Base-by-base conservation (phyloP, 2,888 invertebrate genomes). In the Rutpela maculata region DNA sequence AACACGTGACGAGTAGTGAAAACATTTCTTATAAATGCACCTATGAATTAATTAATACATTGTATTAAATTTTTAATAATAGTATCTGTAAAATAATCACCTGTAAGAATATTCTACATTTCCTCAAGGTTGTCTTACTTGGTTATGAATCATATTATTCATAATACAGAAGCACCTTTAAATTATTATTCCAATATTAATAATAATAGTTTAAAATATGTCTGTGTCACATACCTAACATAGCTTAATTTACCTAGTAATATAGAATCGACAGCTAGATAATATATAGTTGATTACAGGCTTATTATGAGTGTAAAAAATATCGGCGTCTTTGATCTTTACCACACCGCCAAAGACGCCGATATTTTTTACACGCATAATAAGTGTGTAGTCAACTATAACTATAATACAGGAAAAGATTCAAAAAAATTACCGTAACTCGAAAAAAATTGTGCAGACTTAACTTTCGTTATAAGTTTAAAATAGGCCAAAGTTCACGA, bases 91-190 rank as follows among this genome's bases (percentile, higher is more conserved):
- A 67, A 67, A 19, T 65, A 26, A 55, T 67, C 67, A 67, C 67
- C 67, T 67, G 67, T 26, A 67, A 55, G 67, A 43, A 55, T 55
- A 55, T 50, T 55, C 22, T 55, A 5, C 26, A 9, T 15, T 62
- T 50, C 7, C 50, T n/a, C 67, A 67, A 67, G 67, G 67, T 55
- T 55, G 67, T 10, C 22, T 67, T 67, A 67, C 26, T 26, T 67
- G 2, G 10, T 10, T 55, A 26, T 55, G 55, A 67, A 67, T 67
- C 26, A 67, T 17, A 62, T 3, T 17, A 62, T 3, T 15, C 38
- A 38, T 38, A 50, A 22, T 9, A 12, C 38, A 55, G 43, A 43
- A 67, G 50, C 15, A 7, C 7, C 12, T 19, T 26, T 67, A 55
- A 67, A 67, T 67, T 15, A 67, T 67, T 67, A 67, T 67, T 62